A percentile compares a stretch with the other conserved stretches of the same genome.
Evolutionary conservation across 2,797 vertebrate species (phyloP).

Genomic region (Enteromius mattozi): DNA sequence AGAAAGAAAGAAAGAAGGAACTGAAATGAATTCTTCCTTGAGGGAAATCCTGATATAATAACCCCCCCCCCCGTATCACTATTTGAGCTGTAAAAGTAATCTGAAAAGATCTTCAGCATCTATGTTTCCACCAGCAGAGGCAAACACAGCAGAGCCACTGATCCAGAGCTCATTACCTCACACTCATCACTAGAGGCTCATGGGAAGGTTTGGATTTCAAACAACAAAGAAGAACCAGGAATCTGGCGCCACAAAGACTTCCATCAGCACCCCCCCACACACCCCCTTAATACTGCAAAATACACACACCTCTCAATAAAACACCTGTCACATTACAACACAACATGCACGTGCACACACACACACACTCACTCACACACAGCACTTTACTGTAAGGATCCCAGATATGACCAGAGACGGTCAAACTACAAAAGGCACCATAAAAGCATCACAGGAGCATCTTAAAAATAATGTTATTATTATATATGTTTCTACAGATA

Average conservation of each 20-base stretch:
- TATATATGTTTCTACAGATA: background rate
- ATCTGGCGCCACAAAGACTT: constrained; percentile 60
- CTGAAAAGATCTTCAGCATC: background rate
- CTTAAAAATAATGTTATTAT: background rate
- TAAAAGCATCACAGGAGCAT: background rate
- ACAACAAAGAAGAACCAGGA: constrained; percentile 59
- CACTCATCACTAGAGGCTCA: constrained; percentile 55
- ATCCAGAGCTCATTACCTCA: constrained; percentile 37
- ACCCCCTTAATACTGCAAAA: constrained; percentile 7
- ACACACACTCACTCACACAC: constrained; percentile 45
- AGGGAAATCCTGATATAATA: background rate
- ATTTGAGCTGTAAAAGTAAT: background rate
- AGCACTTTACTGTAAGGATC: background rate
- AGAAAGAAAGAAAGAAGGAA: too few relatives aligned
- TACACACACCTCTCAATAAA: constrained; percentile 4
- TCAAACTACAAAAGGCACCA: background rate
- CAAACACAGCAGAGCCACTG: constrained; percentile 52
- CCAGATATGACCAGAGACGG: background rate
- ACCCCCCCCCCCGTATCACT: background rate
- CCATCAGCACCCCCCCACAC: constrained; percentile 48
- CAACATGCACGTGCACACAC: constrained; percentile 10
- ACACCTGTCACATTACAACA: background rate
- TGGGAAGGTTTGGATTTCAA: constrained; percentile 65
- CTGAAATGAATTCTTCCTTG: too few relatives aligned
- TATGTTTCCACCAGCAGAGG: background rate